A percentile compares a stretch with the other conserved stretches of the same genome.
Evolutionary conservation across 2,113 vertebrate species (phyloP).

Genomic region (Meriones unguiculatus): DNA sequence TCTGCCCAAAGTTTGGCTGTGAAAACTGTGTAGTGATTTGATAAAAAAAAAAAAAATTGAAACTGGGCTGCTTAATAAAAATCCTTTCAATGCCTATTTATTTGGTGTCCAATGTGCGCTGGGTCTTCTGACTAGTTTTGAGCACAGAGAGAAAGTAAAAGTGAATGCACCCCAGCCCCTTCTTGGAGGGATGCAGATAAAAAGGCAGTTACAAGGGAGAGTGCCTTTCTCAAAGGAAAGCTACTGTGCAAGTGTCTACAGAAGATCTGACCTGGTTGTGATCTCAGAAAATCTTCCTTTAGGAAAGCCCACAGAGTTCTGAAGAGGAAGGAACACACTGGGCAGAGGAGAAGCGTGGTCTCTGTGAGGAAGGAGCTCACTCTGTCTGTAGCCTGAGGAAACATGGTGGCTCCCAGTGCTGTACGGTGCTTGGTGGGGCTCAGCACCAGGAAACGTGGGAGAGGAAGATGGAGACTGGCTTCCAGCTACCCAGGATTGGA

Average conservation of each 20-base stretch:
- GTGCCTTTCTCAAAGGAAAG: conserved; percentile 6
- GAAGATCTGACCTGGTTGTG: neutral
- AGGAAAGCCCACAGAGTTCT: conserved; percentile 23
- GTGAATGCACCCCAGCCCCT: neutral
- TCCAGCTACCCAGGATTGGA: neutral
- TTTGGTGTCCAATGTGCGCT: neutral
- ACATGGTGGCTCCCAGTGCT: neutral
- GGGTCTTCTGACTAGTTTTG: neutral
- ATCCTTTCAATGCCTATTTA: neutral
- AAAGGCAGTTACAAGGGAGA: neutral
- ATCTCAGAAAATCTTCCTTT: conserved; percentile 29
- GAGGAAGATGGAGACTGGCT: neutral
- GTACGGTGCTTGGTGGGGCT: neutral
- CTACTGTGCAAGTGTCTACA: neutral
- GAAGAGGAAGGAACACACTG: neutral
- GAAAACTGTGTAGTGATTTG: neutral
- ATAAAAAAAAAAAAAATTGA: neutral
- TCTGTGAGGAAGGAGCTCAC: neutral
- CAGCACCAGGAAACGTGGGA: neutral
- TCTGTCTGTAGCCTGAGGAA: neutral
- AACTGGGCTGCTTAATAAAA: neutral
- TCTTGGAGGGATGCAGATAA: neutral
- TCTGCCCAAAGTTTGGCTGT: too few relatives aligned
- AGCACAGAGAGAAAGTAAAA: neutral
- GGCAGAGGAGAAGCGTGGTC: neutral